Evolutionary conservation across 23 tunicate genomes (phyloP).

Genomic region (Oikopleura dioica): DNA sequence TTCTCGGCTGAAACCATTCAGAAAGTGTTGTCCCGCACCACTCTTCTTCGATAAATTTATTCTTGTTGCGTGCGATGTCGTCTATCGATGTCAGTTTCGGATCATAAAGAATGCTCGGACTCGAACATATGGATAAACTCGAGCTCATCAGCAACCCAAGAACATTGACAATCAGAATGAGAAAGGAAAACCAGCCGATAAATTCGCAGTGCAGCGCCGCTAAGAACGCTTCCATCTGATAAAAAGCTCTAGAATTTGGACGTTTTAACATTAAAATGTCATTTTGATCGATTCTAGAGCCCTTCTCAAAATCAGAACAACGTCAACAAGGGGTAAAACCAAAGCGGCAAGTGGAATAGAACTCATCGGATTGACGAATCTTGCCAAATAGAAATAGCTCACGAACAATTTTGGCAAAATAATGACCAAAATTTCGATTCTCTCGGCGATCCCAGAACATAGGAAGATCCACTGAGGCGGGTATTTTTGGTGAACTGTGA

Average conservation of each 20-base stretch:
- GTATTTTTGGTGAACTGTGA: neutral
- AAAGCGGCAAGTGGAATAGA: neutral
- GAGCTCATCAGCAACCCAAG: too few species aligned
- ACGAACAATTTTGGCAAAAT: neutral
- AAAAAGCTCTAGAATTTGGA: too few species aligned
- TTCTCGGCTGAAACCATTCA: neutral
- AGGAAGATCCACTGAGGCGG: neutral
- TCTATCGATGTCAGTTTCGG: neutral
- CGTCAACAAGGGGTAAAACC: neutral
- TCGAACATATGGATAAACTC: too few species aligned
- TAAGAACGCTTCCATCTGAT: too few species aligned
- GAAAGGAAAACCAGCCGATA: too few species aligned
- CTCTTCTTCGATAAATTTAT: neutral
- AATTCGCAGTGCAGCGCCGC: too few species aligned
- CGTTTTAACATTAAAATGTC: too few species aligned
- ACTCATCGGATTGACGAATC: neutral
- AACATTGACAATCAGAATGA: too few species aligned
- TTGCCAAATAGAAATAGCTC: neutral
- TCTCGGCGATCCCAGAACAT: neutral
- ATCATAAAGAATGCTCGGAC: neutral
- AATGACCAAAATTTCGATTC: neutral
- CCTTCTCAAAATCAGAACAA: neutral
- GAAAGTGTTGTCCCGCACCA: neutral
- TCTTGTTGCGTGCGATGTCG: neutral
- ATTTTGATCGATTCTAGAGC: too few species aligned